A percentile compares a stretch with the other conserved stretches of the same genome.
Evolutionary conservation across 2,888 invertebrate species (phyloP).

Genomic region (Panzeria rudis): DNA sequence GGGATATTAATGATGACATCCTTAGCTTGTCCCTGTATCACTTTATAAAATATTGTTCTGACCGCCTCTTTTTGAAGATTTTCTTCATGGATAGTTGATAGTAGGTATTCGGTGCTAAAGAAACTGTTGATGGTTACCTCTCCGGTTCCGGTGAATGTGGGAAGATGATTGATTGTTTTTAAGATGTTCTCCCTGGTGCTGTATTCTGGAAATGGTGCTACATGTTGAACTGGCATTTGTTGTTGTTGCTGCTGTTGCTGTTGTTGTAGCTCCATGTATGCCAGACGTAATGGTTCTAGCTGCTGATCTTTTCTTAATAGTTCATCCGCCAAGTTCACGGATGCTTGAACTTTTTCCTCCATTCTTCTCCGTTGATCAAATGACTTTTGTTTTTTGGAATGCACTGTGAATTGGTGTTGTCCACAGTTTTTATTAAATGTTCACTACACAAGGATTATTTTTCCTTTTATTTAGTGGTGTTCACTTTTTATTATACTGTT

Average conservation of each 20-base stretch:
- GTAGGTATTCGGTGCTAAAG: not conserved
- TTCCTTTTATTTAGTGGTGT: too few relatives aligned
- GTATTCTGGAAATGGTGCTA: not conserved
- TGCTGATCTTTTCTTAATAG: not conserved
- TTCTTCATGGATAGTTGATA: not conserved
- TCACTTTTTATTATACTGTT: too few relatives aligned
- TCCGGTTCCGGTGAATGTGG: constrained; percentile 4
- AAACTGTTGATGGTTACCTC: constrained; percentile 20
- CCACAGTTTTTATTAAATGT: too few relatives aligned
- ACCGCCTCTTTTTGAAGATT: not conserved
- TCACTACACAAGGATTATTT: too few relatives aligned
- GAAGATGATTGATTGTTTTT: not conserved
- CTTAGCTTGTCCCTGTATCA: constrained; percentile 1
- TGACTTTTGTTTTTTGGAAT: not conserved
- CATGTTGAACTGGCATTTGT: not conserved
- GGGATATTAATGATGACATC: constrained; percentile 1
- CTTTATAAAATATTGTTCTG: not conserved
- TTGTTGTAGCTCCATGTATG: constrained; percentile 2
- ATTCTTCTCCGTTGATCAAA: constrained; percentile 3
- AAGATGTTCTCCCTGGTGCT: not conserved
- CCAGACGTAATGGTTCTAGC: not conserved
- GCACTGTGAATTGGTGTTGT: not conserved
- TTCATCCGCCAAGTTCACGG: not conserved
- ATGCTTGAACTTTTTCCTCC: constrained; percentile 2
- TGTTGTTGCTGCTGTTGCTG: not conserved